A percentile compares a stretch with the other conserved stretches of the same genome.
These are phyloP conservation scores for Todiramphus saurophagus DNA, from an alignment of 2,113 vertebrate genomes.

Conservation along the genomic window DNA sequence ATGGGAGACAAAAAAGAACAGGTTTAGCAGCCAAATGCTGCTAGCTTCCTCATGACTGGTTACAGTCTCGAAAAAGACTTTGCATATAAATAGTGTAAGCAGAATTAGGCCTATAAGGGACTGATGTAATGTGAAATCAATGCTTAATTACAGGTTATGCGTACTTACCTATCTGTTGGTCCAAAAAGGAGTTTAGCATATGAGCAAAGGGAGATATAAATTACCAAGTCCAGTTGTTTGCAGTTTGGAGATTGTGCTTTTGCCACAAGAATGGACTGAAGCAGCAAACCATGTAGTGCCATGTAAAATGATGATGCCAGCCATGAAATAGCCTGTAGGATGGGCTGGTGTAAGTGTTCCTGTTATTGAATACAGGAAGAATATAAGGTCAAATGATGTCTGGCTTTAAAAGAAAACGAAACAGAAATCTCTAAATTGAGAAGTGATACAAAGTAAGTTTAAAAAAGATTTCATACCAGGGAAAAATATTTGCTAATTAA, in stretches of 20 bases:
- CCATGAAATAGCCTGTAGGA: neutral
- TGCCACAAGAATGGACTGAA: neutral
- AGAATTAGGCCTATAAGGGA: neutral
- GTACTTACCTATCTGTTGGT: neutral
- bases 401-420: neutral
- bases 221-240: neutral
- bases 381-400: neutral
- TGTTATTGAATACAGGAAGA: neutral
- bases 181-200: neutral
- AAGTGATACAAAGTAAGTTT: neutral
- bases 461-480: fast-evolving
- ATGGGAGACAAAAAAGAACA: neutral
- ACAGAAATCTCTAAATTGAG: neutral
- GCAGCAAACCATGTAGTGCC: neutral
- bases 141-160: neutral
- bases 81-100: neutral
- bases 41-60: neutral
- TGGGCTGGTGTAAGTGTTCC: neutral
- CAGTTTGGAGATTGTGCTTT: neutral
- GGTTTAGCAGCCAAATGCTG: neutral
- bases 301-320: neutral
- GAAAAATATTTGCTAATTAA: neutral
- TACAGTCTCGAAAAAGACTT: neutral
- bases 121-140: neutral
- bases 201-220: neutral